These are phyloP conservation scores for Cricetomys ansorgei DNA, from an alignment of 2,113 vertebrate species.

Conservation along the genomic window DNA sequence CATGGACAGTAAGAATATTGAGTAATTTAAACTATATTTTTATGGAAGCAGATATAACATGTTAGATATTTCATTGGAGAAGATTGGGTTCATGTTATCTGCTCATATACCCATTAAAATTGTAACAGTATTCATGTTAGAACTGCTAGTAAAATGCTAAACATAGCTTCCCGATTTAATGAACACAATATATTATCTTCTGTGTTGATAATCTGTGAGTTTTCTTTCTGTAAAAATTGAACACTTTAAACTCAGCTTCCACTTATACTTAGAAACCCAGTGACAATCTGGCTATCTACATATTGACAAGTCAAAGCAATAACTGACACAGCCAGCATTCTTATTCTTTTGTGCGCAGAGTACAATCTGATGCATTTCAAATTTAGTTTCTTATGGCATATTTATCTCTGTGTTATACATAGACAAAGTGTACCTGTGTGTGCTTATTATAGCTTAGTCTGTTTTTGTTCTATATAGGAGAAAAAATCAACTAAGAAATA, in stretches of 20 bases:
- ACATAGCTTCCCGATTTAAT: conserved; percentile 5
- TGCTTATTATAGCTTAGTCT: background rate
- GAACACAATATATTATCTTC: background rate
- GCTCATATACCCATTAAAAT: background rate
- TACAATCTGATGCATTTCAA: background rate
- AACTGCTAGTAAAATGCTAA: background rate
- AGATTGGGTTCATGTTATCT: background rate
- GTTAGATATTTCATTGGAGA: background rate
- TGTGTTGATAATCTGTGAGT: background rate
- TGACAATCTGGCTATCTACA: background rate
- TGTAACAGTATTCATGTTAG: background rate
- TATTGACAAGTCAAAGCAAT: background rate
- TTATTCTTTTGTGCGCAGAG: background rate
- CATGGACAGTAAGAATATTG: background rate
- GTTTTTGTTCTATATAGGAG: background rate
- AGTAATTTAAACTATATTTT: background rate
- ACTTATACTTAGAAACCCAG: background rate
- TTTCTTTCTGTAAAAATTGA: background rate
- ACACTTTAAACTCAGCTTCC: background rate
- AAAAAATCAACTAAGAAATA: background rate
- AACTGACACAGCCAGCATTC: background rate
- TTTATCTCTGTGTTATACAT: background rate
- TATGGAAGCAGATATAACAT: background rate
- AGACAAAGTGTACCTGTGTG: background rate
- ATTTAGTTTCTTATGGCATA: background rate